Evolutionary conservation across 1,140 invertebrate species (phyloP).

Genomic region (Carcinoscorpius rotundicauda): DNA sequence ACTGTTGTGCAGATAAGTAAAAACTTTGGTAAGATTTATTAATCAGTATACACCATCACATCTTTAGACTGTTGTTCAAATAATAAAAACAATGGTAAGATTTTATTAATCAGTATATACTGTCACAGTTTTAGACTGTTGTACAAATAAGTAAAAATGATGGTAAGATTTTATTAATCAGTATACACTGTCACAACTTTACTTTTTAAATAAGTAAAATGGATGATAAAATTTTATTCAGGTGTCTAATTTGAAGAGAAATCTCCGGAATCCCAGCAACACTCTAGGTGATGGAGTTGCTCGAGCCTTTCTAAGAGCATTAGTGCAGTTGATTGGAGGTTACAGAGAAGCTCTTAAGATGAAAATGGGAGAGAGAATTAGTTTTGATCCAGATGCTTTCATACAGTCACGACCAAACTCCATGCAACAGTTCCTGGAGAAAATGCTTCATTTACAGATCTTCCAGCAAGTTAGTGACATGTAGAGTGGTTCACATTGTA

Average conservation of each 20-base stretch:
- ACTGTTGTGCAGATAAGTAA: no score
- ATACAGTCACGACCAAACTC: conserved; percentile 62
- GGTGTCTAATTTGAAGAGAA: conserved; percentile 32
- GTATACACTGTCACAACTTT: no score
- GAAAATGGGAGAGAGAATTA: conserved; percentile 43
- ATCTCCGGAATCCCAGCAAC: conserved; percentile 38
- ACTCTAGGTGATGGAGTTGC: conserved; percentile 79
- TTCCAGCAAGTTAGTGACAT: conserved; percentile 49
- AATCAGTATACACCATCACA: no score
- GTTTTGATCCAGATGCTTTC: conserved; percentile 73
- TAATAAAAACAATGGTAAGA: no score
- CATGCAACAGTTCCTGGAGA: conserved; percentile 73
- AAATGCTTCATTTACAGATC: conserved; percentile 89
- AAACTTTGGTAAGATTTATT: no score
- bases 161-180: no score
- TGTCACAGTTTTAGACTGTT: no score
- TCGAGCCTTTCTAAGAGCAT: conserved; percentile 70
- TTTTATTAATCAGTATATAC: no score
- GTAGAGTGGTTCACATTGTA: no score
- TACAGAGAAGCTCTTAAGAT: conserved; percentile 74
- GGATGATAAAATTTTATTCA: conserved; percentile 19
- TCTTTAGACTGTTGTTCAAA: no score
- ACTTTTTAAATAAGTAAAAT: no score
- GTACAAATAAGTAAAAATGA: no score
- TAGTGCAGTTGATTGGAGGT: conserved; percentile 77